phyloP scores from a whole-genome alignment of 2,888 invertebrate genomes.

The Drosophila picticornis region DNA sequence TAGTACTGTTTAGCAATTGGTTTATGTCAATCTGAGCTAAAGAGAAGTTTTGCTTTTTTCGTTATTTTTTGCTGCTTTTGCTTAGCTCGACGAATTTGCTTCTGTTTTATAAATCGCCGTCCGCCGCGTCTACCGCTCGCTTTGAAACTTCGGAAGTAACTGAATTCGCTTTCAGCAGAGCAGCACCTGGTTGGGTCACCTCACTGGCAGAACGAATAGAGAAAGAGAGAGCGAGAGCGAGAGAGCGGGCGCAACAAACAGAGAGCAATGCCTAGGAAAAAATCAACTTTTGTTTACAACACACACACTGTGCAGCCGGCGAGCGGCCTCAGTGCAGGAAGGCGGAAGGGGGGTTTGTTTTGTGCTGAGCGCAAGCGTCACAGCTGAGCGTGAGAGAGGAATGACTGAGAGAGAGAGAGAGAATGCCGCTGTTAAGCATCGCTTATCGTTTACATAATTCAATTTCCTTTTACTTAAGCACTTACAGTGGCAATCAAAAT shows the following conservation, averaged over 20 bases:
- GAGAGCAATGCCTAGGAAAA: slow-evolving; percentile 40
- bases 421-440: slow-evolving; percentile 57
- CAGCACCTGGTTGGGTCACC: slow-evolving; percentile 83
- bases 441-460: slow-evolving; percentile 73
- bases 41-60: slow-evolving; percentile 42
- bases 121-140: slow-evolving; percentile 73
- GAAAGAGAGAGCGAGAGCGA: slow-evolving; percentile 21
- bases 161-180: slow-evolving; percentile 79
- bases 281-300: slow-evolving; percentile 72
- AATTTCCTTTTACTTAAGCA: slow-evolving; percentile 69
- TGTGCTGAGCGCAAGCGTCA: slow-evolving; percentile 56
- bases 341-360: slow-evolving; percentile 12
- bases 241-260: slow-evolving; percentile 51
- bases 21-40: slow-evolving; percentile 35
- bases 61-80: slow-evolving; percentile 44
- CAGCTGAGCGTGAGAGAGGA: slow-evolving; percentile 49
- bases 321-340: slow-evolving; percentile 20
- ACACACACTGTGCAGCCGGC: slow-evolving; percentile 45
- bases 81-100: slow-evolving; percentile 50
- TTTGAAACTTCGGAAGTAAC: slow-evolving; percentile 83
- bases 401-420: slow-evolving; percentile 7
- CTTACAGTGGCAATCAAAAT: slow-evolving; percentile 63
- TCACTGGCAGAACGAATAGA: slow-evolving; percentile 50
- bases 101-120: slow-evolving; percentile 30
- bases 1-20: slow-evolving; percentile 27